A percentile compares a stretch with the other conserved stretches of the same genome.
phyloP scores from a whole-genome alignment of 30 jellyfish, hydroid and myxozoan genomes.

The Mastigias papua region DNA sequence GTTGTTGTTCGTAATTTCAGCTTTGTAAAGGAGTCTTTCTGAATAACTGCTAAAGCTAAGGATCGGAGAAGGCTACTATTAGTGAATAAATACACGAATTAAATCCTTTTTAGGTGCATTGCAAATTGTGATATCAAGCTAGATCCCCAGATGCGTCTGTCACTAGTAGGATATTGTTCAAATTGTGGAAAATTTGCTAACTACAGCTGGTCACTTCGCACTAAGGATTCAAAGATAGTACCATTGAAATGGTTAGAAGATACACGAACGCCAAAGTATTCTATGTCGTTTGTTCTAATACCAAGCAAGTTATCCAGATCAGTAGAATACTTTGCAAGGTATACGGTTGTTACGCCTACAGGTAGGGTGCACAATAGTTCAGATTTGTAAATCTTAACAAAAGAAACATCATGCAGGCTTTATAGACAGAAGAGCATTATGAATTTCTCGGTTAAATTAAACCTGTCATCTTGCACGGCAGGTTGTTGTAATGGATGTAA shows the following conservation, averaged over 20 bases:
- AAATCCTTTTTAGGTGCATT: slow-evolving; percentile 18
- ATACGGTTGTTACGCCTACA: slow-evolving; percentile 23
- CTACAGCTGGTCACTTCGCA: slow-evolving; percentile 38
- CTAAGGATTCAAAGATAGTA: background rate
- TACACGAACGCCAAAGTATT: slow-evolving; percentile 37
- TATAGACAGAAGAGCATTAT: too few relatives aligned
- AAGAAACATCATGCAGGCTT: too few relatives aligned
- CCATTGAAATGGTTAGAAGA: slow-evolving; percentile 35
- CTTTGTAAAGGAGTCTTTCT: too few relatives aligned
- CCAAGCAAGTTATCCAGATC: slow-evolving; percentile 23
- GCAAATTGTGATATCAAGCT: slow-evolving; percentile 47
- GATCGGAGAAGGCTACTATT: too few relatives aligned
- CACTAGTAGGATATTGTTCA: slow-evolving; percentile 41
- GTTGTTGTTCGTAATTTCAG: too few relatives aligned
- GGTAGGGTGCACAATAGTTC: slow-evolving; percentile 26
- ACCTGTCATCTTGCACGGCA: too few relatives aligned
- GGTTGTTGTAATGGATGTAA: too few relatives aligned
- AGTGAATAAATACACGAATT: too few relatives aligned
- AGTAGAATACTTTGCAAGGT: slow-evolving; percentile 37
- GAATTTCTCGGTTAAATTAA: too few relatives aligned
- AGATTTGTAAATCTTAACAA: too few relatives aligned
- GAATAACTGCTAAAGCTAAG: background rate
- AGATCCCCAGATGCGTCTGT: slow-evolving; percentile 58
- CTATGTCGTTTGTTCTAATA: slow-evolving; percentile 42
- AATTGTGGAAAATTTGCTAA: slow-evolving; percentile 19